A percentile compares a stretch with the other conserved stretches of the same genome.
These are phyloP conservation scores for Biston stratarius DNA, from an alignment of 2,888 invertebrate genomes.

Conservation along the genomic window DNA sequence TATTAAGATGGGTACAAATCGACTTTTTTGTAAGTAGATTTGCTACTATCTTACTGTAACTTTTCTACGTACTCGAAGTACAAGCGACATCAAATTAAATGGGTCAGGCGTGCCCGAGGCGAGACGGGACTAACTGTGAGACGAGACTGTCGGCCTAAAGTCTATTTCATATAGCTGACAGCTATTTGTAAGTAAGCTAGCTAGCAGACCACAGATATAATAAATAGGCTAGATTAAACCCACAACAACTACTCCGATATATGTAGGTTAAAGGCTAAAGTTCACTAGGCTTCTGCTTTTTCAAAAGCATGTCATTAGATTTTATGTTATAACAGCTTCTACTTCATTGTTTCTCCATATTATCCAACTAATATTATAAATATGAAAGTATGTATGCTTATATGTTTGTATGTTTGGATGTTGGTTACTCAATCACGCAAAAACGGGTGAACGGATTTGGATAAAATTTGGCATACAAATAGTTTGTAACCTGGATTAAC, in stretches of 20 bases:
- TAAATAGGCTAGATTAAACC: neutral
- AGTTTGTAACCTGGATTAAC: too few relatives aligned
- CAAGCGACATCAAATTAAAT: slow-evolving; percentile 72
- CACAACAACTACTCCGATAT: neutral
- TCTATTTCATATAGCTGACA: slow-evolving; percentile 25
- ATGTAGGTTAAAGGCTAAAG: slow-evolving; percentile 5
- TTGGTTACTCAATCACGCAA: too few relatives aligned
- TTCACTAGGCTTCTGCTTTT: neutral
- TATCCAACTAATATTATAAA: too few relatives aligned
- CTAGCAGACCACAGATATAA: neutral
- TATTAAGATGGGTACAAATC: neutral
- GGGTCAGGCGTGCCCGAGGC: slow-evolving; percentile 63
- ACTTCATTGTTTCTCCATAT: too few relatives aligned
- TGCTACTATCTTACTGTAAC: slow-evolving; percentile 12
- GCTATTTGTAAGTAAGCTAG: slow-evolving; percentile 22
- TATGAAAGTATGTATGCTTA: too few relatives aligned
- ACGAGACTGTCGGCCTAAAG: slow-evolving; percentile 34
- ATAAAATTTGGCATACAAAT: too few relatives aligned
- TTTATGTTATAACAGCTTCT: neutral
- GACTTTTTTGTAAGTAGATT: neutral
- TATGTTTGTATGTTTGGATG: too few relatives aligned
- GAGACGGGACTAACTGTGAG: slow-evolving; percentile 43
- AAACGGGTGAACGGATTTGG: too few relatives aligned
- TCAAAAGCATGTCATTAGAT: neutral
- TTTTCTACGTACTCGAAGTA: slow-evolving; percentile 32